A percentile compares a stretch with the other conserved stretches of the same genome.
These are phyloP conservation scores for Archips crataeganus DNA, from an alignment of 2,888 invertebrate genomes.

Conservation along the genomic window DNA sequence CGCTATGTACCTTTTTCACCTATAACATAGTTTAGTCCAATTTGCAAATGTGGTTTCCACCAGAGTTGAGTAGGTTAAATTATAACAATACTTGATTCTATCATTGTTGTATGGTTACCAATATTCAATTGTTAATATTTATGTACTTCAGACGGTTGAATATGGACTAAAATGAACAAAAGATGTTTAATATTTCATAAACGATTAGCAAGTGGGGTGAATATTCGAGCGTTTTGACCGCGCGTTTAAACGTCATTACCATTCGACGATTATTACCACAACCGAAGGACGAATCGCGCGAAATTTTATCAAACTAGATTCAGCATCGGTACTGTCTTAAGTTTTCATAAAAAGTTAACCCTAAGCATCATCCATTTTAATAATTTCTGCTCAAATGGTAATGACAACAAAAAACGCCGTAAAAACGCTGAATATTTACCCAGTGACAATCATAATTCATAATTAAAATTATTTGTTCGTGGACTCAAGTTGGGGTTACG, in stretches of 20 bases:
- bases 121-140: not conserved
- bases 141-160: not conserved
- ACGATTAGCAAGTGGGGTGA: not conserved
- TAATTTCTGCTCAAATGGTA: no score
- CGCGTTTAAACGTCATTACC: no score
- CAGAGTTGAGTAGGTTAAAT: slow-evolving; percentile 4
- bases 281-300: no score
- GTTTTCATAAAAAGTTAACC: no score
- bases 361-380: no score
- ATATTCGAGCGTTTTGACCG: no score
- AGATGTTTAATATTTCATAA: not conserved
- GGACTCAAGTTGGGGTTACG: slow-evolving; percentile 33
- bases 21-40: not conserved
- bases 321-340: no score
- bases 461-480: slow-evolving; percentile 38
- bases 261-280: no score
- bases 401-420: no score
- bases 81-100: slow-evolving; percentile 7
- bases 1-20: slow-evolving; percentile 3
- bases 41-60: slow-evolving; percentile 2
- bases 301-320: no score
- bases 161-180: not conserved
- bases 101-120: slow-evolving; percentile 6
- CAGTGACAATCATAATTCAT: not conserved
- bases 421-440: no score